Evolutionary conservation across 2,888 invertebrate species (phyloP).

Genomic region (Dinocampus coccinellae): DNA sequence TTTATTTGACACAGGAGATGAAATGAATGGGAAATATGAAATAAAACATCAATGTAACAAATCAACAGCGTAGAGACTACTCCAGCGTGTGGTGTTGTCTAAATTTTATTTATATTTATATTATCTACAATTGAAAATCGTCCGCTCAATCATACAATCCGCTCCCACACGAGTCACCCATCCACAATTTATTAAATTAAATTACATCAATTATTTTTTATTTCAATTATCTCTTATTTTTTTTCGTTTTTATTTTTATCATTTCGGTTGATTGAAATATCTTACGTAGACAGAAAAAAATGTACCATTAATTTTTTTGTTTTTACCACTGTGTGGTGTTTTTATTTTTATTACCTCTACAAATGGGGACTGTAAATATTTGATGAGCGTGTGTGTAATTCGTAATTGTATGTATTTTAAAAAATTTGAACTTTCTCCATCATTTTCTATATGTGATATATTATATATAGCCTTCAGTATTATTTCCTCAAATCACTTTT

Average conservation of each 20-base stretch:
- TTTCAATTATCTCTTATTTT: background rate
- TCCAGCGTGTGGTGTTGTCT: constrained; percentile 48
- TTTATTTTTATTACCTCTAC: background rate
- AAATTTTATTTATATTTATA: constrained; percentile 41
- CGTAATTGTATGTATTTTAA: background rate
- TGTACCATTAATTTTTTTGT: background rate
- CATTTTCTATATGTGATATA: background rate
- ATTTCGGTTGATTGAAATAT: background rate
- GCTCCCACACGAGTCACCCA: constrained; percentile 8
- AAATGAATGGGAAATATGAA: constrained; percentile 48
- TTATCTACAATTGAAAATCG: constrained; percentile 33
- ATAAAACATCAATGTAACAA: constrained; percentile 64
- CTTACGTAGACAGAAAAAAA: constrained; percentile 1
- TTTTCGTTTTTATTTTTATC: background rate
- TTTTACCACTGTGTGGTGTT: constrained; percentile 5
- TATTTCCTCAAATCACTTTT: background rate
- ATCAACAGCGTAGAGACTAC: constrained; percentile 59
- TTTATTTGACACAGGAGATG: constrained; percentile 6
- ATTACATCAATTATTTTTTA: background rate
- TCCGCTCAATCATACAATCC: background rate
- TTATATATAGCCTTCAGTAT: constrained; percentile 17
- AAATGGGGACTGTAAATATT: background rate
- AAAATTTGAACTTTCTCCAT: background rate
- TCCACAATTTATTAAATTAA: background rate
- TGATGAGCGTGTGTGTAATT: constrained; percentile 13